Percentiles rank a stretch among this genome's conserved stretches.
Conservation (phyloP, 2,797 vertebrate species). For the Antennarius maculatus region DNA sequence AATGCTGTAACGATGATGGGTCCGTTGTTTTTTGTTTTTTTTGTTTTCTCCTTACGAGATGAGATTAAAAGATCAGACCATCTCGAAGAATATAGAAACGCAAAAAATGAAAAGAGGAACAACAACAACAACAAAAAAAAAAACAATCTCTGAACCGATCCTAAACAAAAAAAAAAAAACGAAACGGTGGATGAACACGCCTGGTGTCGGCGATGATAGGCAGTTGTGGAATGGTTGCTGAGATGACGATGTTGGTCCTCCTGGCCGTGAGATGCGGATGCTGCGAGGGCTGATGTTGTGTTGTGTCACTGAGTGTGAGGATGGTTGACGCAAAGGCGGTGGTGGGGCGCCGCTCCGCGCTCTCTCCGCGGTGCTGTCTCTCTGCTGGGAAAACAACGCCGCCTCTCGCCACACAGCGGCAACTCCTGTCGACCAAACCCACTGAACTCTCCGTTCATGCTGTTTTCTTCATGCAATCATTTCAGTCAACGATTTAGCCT, state of each 20-base stretch:
- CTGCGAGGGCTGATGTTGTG: slow-evolving; percentile 71
- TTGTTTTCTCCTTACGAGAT: slow-evolving; percentile 37
- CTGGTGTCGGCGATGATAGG: slow-evolving; percentile 55
- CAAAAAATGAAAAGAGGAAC: slow-evolving; percentile 6
- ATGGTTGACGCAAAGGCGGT: slow-evolving; percentile 69
- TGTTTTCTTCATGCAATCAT: neutral
- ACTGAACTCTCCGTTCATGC: slow-evolving; percentile 28
- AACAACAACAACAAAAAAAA: slow-evolving; percentile 1
- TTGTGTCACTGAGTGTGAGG: slow-evolving; percentile 52
- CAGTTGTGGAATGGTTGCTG: slow-evolving; percentile 78
- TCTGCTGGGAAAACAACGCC: slow-evolving; percentile 51
- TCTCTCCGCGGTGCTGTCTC: slow-evolving; percentile 61
- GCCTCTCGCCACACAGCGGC: slow-evolving; percentile 34
- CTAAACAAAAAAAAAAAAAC: neutral
- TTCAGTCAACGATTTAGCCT: neutral
- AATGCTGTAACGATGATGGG: slow-evolving; percentile 53
- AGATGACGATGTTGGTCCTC: slow-evolving; percentile 79
- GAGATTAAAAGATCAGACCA: slow-evolving; percentile 60
- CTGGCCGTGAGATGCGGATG: slow-evolving; percentile 73
- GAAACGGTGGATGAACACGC: slow-evolving; percentile 48
- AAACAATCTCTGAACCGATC: slow-evolving; percentile 53
- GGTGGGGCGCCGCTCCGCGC: slow-evolving; percentile 79
- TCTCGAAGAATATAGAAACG: slow-evolving; percentile 39
- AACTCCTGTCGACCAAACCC: slow-evolving; percentile 35
- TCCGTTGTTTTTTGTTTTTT: slow-evolving; percentile 24